Conservation (phyloP, 2,113 vertebrate species). For the Conger conger region DNA sequence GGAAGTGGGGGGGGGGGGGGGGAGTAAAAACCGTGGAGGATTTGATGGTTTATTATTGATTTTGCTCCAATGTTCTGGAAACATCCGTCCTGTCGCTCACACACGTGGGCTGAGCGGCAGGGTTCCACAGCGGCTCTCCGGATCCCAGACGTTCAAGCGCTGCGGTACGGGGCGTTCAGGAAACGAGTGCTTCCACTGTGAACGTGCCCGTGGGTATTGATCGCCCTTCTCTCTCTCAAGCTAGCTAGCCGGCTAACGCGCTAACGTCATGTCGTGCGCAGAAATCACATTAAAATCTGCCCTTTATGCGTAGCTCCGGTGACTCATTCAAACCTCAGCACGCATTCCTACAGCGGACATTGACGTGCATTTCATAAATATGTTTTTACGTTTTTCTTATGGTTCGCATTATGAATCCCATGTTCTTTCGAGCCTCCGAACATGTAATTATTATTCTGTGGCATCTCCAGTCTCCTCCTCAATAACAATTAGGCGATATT, state of each 20-base stretch:
- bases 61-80: not conserved
- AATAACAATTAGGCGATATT: no score
- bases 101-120: not conserved
- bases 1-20: slow-evolving; percentile 18
- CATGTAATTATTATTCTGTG: no score
- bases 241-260: no score
- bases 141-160: not conserved
- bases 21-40: not conserved
- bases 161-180: not conserved
- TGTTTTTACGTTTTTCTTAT: not conserved
- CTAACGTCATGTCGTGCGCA: not conserved
- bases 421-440: not conserved
- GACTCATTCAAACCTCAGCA: not conserved
- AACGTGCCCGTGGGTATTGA: not conserved
- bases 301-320: no score
- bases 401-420: not conserved
- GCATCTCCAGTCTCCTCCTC: no score
- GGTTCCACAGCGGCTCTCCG: not conserved
- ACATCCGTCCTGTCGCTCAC: not conserved
- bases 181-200: not conserved
- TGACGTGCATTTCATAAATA: not conserved
- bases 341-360: not conserved
- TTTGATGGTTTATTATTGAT: slow-evolving; percentile 1
- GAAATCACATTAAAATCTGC: not conserved
- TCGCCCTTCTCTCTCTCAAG: no score